phyloP scores from a whole-genome alignment of 2,888 invertebrate genomes.

The Epinotia ramella region DNA sequence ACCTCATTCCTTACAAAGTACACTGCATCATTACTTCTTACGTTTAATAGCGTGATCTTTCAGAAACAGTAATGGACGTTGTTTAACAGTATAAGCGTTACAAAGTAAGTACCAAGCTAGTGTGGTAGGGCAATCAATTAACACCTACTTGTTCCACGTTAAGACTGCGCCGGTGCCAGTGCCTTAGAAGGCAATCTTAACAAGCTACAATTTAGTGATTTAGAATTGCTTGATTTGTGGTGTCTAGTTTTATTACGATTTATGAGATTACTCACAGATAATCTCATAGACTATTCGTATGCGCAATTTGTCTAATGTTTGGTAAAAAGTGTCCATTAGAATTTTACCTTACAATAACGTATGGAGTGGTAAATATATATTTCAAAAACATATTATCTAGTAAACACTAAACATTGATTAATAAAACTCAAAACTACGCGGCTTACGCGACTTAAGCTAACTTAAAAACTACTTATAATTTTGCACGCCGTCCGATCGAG shows the following conservation, averaged over 20 bases:
- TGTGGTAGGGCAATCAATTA: constrained; percentile 62
- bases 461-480: constrained; percentile 9
- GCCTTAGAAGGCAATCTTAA: constrained; percentile 44
- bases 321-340: neutral
- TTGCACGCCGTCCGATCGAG: neutral
- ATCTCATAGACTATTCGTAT: constrained; percentile 19
- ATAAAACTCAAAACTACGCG: neutral
- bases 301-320: constrained; percentile 25
- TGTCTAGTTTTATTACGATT: constrained; percentile 42
- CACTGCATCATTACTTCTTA: neutral
- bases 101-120: constrained; percentile 38
- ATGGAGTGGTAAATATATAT: neutral
- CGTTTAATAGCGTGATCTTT: neutral
- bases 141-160: constrained; percentile 60
- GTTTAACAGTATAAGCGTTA: constrained; percentile 19
- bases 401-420: neutral
- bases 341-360: too few species aligned
- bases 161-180: constrained; percentile 8
- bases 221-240: constrained; percentile 47
- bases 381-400: neutral
- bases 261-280: constrained; percentile 19
- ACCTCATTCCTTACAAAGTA: neutral
- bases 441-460: neutral
- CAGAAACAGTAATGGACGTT: neutral
- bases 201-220: constrained; percentile 46